Evolutionary conservation across 2,888 invertebrate genomes (phyloP).

Genomic region (Lepidochrysops patricia): DNA sequence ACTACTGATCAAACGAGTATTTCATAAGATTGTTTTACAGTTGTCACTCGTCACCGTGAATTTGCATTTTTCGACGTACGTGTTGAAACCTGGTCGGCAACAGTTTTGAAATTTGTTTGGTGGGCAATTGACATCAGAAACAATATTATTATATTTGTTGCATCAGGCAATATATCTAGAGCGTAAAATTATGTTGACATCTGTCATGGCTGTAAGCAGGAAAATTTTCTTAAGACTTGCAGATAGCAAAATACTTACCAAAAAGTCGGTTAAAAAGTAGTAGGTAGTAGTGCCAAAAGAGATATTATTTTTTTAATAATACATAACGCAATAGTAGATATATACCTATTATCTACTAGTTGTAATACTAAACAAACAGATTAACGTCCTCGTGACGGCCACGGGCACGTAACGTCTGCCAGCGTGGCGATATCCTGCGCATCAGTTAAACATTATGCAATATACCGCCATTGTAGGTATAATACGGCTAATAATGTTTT

Average conservation of each 20-base stretch:
- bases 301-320: not conserved
- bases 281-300: not conserved
- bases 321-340: not conserved
- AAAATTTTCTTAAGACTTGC: no score
- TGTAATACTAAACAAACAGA: not conserved
- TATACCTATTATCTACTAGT: not conserved
- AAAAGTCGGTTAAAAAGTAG: no score
- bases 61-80: not conserved
- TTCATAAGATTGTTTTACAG: not conserved
- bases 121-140: not conserved
- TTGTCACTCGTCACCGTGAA: slow-evolving; percentile 5
- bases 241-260: no score
- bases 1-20: not conserved
- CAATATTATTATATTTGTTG: not conserved
- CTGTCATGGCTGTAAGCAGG: no score
- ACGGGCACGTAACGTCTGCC: not conserved
- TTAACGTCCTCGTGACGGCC: not conserved
- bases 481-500: not conserved
- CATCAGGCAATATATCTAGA: not conserved
- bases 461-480: not conserved
- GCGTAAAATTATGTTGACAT: no score
- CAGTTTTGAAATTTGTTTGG: not conserved
- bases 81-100: not conserved
- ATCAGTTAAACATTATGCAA: not conserved
- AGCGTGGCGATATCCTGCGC: not conserved